phyloP scores from a whole-genome alignment of 1,140 invertebrate species.

The Plectrocnemia conspersa region DNA sequence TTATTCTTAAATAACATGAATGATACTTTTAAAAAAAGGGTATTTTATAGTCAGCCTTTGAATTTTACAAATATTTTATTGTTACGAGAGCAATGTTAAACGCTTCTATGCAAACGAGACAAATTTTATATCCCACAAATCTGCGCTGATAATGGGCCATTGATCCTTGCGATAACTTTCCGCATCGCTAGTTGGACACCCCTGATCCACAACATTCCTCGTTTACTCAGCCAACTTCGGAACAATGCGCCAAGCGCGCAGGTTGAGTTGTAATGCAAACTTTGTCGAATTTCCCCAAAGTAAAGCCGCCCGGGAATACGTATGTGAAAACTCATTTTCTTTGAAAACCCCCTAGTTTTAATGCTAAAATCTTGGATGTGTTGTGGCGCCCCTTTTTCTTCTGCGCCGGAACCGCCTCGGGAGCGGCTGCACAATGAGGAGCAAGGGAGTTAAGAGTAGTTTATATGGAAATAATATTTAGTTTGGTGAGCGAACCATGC shows the following conservation, averaged over 20 bases:
- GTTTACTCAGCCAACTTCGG: slow-evolving; percentile 17
- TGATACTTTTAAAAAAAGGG: too few species aligned
- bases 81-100: too few species aligned
- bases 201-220: slow-evolving; percentile 2
- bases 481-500: slow-evolving; percentile 1
- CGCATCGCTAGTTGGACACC: not conserved
- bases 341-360: slow-evolving; percentile 19
- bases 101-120: not conserved
- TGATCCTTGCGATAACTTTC: too few species aligned
- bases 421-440: not conserved
- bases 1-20: too few species aligned
- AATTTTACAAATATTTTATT: too few species aligned
- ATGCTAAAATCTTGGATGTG: slow-evolving; percentile 18
- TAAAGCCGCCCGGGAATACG: slow-evolving; percentile 19
- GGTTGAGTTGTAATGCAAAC: slow-evolving; percentile 21
- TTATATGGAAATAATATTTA: slow-evolving; percentile 10
- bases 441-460: not conserved
- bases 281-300: slow-evolving; percentile 20
- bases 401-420: not conserved
- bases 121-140: not conserved
- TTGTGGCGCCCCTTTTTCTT: slow-evolving; percentile 7
- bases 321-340: slow-evolving; percentile 34
- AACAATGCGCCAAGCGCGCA: slow-evolving; percentile 27
- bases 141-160: not conserved
- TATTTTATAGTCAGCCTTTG: too few species aligned